These are phyloP conservation scores for Meiosimyza decipiens DNA, from an alignment of 2,888 invertebrate genomes.

Conservation along the genomic window DNA sequence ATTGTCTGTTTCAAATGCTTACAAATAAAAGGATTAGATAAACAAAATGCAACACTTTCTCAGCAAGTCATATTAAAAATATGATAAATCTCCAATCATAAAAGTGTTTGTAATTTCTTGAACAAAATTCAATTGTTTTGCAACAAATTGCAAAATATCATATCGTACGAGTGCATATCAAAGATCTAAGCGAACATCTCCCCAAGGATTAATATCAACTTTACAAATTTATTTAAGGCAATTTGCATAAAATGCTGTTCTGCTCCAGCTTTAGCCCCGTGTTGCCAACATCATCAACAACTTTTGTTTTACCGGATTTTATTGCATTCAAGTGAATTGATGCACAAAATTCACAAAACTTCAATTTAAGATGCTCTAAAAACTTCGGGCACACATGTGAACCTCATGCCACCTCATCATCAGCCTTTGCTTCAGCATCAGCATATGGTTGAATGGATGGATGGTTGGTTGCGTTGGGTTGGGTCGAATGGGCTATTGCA, in stretches of 20 bases:
- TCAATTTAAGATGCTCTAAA: conserved; percentile 22
- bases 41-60: no score
- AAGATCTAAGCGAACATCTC: conserved; percentile 7
- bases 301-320: conserved; percentile 43
- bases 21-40: no score
- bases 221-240: conserved; percentile 59
- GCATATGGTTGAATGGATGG: conserved; percentile 7
- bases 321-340: conserved; percentile 54
- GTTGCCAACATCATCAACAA: conserved; percentile 7
- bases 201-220: conserved; percentile 40
- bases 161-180: neutral
- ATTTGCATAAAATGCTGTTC: conserved; percentile 58
- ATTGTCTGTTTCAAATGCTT: no score
- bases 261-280: conserved; percentile 31
- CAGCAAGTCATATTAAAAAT: no score
- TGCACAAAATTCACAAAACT: conserved; percentile 46
- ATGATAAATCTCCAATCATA: no score
- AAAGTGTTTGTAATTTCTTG: no score
- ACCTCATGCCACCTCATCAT: no score
- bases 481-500: neutral
- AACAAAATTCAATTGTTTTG: neutral
- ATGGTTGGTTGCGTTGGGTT: no score
- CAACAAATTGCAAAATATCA: conserved; percentile 7
- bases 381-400: conserved; percentile 19
- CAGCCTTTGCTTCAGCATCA: no score